phyloP scores from a whole-genome alignment of 2,113 vertebrate species.

The Hystrix cristata region DNA sequence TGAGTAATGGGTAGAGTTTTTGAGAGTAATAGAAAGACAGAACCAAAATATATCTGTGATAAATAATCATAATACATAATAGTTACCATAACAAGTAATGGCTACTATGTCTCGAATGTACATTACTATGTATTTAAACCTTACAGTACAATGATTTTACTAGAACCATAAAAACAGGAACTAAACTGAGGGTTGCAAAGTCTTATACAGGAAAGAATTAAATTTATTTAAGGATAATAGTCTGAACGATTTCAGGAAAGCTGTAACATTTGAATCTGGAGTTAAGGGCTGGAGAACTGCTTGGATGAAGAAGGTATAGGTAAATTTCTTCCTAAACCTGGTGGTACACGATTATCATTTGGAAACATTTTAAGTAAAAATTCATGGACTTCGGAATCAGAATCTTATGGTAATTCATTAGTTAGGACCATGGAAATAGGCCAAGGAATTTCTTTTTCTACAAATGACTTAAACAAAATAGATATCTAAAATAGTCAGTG shows the following conservation, averaged over 20 bases:
- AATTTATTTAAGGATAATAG: background rate
- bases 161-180: background rate
- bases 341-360: background rate
- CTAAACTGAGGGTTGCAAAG: accelerated
- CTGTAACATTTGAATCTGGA: background rate
- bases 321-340: background rate
- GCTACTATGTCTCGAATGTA: background rate
- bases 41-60: background rate
- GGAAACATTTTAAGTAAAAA: background rate
- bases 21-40: background rate
- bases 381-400: background rate
- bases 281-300: background rate
- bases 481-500: background rate
- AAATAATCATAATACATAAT: background rate
- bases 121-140: background rate
- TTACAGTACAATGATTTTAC: background rate
- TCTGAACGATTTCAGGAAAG: background rate
- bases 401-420: background rate
- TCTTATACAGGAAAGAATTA: background rate
- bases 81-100: background rate
- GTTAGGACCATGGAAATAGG: background rate
- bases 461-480: background rate
- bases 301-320: background rate
- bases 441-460: background rate
- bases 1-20: background rate